Evolutionary conservation across 2,797 vertebrate genomes (phyloP), one percentile per base, ranked within the genome.

Genomic region (Danio kyathit): DNA sequence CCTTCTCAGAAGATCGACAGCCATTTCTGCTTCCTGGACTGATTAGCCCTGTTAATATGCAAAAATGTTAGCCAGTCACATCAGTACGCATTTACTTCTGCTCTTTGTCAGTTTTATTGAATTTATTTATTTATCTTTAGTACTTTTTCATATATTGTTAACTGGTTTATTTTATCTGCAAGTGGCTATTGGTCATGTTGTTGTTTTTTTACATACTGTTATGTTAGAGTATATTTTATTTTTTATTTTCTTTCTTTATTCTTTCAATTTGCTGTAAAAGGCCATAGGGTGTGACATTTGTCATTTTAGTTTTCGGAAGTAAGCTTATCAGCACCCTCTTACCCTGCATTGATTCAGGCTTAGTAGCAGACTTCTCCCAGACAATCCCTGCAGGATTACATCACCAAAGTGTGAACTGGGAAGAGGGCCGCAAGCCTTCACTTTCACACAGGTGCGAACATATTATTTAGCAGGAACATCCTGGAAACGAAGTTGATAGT

Each of bases 341-440:
- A 51, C 12, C 7, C 17, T 73, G 70, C 13, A 21, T 41, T 73
- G 17, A 38, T 16, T 8, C 29, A 3, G 59, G 6, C 66, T 69
- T 38, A 40, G 49, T 71, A 44, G 54, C 43, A 4, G 41, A 57
- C 71, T 54, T 21, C 17, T 59, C 10, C 41, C 41, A 14, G 17
- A 73, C 54, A 59, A 13, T 46, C 71, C 54, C 41, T 73, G 71
- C 17, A 48, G 71, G 12, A 60, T 74, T 74, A 74, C 54, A 12
- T 60, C 54, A 59, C 13, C 71, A 16, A 66, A 59, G 5, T 40
- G 38, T 71, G 9, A 6, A 52, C 71, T 21, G 19, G 11, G 7
- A 57, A 41, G 10, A 44, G 38, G n/a, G 70, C 60, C 38, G 14
- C n/a, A 65, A 40, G 40, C 12, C 12, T 44, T 57, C 52, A 19